Base-by-base conservation (phyloP, 1,140 invertebrate genomes). In the Tribolium madens region DNA sequence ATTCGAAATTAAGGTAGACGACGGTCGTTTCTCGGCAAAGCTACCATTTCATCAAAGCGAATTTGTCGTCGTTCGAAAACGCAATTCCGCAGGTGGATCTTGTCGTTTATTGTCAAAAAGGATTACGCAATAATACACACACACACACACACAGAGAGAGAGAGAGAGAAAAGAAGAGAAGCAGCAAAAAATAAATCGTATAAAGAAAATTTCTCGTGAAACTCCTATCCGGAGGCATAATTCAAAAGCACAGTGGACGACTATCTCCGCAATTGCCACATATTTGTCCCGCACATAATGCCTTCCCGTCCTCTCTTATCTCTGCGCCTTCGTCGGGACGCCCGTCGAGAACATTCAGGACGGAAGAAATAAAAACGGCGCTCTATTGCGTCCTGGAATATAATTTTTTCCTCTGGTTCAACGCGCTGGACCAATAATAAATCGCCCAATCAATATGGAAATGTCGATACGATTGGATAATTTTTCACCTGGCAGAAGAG, bases 231-330 rank as follows among this genome's bases (percentile, higher is more conserved):
- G 57, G 57, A 57, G 68, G 46, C 69, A 76, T 76, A 76, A 70
- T 70, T 76, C 46, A 76, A 47, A 26, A 70, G 47, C 50, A 76
- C 68, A 76, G 60, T 57, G 26, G 60, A 31, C 64, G 64, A 76
- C 75, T 76, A 76, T 76, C 75, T 76, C 68, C 52, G 47, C 75
- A 70, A 76, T 76, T 76, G 75, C 75, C 75, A 76, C 75, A 76
- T 76, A 76, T 76, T 76, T 76, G 75, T 76, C 75, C 60, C 75
- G 47, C 75, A 71, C 75, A 76, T 76, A 76, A 76, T 70, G 48
- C 64, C 75, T 69, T 70, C 75, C 64, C 60, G 69, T 76, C 64
- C 75, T 76, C 50, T 47, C 52, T 70, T 50, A 50, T 76, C 64
- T 76, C 75, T 71, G 57, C 57, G 57, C 57, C 57, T 64, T 64